Evolutionary conservation across 64 coral and sea anemone genomes (phyloP), one percentile per base, ranked within the genome.

Genomic region (Actinia equina): DNA sequence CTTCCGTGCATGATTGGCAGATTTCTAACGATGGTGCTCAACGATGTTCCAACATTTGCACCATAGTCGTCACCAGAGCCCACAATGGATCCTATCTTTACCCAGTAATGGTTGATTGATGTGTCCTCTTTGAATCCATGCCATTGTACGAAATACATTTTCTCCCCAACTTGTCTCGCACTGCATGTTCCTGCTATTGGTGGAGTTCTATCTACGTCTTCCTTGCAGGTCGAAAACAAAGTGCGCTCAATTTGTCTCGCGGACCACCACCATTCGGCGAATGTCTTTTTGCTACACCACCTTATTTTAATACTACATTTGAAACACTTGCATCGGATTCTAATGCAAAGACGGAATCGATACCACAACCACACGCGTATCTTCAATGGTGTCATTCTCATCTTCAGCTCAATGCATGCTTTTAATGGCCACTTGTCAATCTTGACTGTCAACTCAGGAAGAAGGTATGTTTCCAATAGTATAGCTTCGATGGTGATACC

Each of bases 281-380:
- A n/a, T 5, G 96, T 98, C 88, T 98, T 98, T 85, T 93, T 95
- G 11, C 88, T 90, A 27, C 96, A 98, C 96, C 96, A 98, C 49
- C 83, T 80, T 20, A 95, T 95, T 52, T 87, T 86, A 41, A 99
- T 86, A 42, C 97, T 94, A 30, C 93, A 95, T 17, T 88, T 79
- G 52, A 91, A 93, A 55, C 88, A 59, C 88, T 87, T 85, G 37
- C 91, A 92, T 71, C 45, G 83, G 55, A 99, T 99, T 63, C 59
- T 59, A 62, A 99, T 95, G 65, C 97, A 99, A 7, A 92, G 78
- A 58, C 86, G 84, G 63, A 99, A 91, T 42, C 97, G 88, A 67
- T 99, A 99, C 97, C 97, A 99, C 52, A 99, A 85, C 84, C 93
- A 99, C 15, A 99, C 97, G 45, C 97, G 90, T 69, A 99, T 99